These are phyloP conservation scores for Isichthys henryi DNA, from an alignment of 2,113 vertebrate species.

Conservation along the genomic window DNA sequence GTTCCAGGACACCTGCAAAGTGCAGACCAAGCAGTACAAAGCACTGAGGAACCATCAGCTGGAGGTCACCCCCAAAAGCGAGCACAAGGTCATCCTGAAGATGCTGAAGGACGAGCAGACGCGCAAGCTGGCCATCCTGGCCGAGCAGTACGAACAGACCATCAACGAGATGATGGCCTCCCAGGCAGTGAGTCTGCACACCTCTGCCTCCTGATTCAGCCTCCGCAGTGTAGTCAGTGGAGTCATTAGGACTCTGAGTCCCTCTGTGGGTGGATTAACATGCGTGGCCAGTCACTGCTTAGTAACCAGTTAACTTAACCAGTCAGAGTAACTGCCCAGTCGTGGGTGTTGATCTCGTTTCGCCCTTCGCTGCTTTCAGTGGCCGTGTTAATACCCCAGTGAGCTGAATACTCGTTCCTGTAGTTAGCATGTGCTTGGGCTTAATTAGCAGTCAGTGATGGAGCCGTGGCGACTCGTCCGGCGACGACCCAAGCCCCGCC, in stretches of 20 bases:
- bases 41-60: constrained; percentile 98
- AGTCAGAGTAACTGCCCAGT: not conserved
- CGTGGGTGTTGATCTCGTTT: not conserved
- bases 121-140: constrained; percentile 94
- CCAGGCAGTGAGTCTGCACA: constrained; percentile 75
- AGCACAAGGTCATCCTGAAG: constrained; percentile 97
- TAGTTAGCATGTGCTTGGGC: not conserved
- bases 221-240: not conserved
- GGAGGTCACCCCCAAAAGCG: constrained; percentile 95
- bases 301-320: not conserved
- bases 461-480: not conserved
- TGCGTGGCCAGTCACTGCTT: not conserved
- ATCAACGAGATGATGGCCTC: constrained; percentile 99
- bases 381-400: not conserved
- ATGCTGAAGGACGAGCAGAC: constrained; percentile 98
- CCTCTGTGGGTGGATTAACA: not conserved
- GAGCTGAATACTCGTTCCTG: not conserved
- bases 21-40: constrained; percentile 99
- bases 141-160: constrained; percentile 98
- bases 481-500: not conserved
- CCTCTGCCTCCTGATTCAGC: not conserved
- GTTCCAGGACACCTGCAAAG: constrained; percentile 99
- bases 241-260: not conserved
- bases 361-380: not conserved
- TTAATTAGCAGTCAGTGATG: not conserved